Evolutionary conservation across 2,888 invertebrate genomes (phyloP).

Genomic region (Ochropacha duplaris): DNA sequence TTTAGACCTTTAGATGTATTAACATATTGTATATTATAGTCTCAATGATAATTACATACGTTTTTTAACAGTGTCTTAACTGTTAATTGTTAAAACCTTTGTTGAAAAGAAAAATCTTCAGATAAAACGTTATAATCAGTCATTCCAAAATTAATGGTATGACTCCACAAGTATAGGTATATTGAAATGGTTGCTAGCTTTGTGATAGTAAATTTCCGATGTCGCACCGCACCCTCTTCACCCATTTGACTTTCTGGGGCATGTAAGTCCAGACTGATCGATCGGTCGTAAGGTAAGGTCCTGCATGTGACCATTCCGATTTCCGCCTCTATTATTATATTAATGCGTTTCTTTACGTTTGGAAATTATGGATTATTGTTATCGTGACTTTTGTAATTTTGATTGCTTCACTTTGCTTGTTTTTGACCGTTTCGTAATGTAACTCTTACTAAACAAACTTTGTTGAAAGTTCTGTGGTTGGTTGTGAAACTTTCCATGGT

Average conservation of each 20-base stretch:
- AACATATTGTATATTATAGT: too few species aligned
- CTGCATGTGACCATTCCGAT: background rate
- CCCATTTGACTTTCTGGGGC: conserved; percentile 34
- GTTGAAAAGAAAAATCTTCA: too few species aligned
- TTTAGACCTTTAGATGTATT: too few species aligned
- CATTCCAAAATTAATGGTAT: too few species aligned
- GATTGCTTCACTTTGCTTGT: background rate
- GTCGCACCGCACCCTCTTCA: conserved; percentile 30
- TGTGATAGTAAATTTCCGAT: conserved; percentile 10
- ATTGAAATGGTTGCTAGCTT: background rate
- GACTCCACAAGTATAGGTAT: too few species aligned
- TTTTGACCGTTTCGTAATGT: background rate
- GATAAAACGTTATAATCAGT: too few species aligned
- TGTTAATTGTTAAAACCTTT: too few species aligned
- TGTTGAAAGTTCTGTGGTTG: background rate
- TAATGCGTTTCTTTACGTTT: background rate
- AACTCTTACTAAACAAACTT: too few species aligned
- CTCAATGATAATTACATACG: too few species aligned
- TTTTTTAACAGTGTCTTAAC: too few species aligned
- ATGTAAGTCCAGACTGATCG: conserved; percentile 33
- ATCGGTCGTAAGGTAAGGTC: conserved; percentile 15
- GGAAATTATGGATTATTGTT: background rate
- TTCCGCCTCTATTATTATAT: background rate
- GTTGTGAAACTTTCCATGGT: too few species aligned
- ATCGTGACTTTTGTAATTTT: background rate